phyloP scores from a whole-genome alignment of 2,113 vertebrate genomes.

The Varanus salvator region DNA sequence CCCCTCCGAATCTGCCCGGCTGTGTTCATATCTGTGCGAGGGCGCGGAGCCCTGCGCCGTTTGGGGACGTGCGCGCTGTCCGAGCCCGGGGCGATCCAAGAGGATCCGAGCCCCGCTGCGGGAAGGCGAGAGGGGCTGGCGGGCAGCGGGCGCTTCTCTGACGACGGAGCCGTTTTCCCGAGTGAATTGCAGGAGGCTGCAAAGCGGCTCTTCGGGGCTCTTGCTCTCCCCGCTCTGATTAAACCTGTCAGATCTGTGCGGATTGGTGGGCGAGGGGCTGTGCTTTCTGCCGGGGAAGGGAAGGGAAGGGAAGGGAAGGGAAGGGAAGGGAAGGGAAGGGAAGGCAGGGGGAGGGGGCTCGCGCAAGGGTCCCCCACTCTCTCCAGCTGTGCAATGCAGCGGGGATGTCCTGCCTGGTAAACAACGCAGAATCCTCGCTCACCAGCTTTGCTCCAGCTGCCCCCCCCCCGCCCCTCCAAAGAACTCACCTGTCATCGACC shows the following conservation, averaged over 20 bases:
- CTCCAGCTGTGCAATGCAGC: background rate
- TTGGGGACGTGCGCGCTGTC: background rate
- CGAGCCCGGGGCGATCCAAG: too few relatives aligned
- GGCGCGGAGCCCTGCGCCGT: background rate
- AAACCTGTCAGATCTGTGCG: background rate
- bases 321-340: background rate
- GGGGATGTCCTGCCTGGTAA: background rate
- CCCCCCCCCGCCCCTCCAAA: background rate
- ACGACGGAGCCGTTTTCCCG: background rate
- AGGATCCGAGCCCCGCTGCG: too few relatives aligned
- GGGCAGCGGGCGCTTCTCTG: background rate
- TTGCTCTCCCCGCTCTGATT: background rate
- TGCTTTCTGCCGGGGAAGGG: background rate
- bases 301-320: background rate
- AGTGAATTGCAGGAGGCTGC: too few relatives aligned
- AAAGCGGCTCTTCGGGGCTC: background rate
- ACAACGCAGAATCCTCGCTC: background rate
- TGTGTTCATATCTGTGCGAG: background rate
- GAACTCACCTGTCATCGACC: conserved; percentile 10
- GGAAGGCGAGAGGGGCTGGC: background rate
- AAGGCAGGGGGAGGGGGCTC: background rate
- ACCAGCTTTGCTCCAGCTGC: background rate
- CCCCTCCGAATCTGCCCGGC: too few relatives aligned
- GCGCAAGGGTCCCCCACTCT: background rate
- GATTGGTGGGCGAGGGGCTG: background rate